Evolutionary conservation across 2,113 vertebrate genomes (phyloP), one percentile per base, ranked within the genome.

Genomic region (Tylochromis polylepis): DNA sequence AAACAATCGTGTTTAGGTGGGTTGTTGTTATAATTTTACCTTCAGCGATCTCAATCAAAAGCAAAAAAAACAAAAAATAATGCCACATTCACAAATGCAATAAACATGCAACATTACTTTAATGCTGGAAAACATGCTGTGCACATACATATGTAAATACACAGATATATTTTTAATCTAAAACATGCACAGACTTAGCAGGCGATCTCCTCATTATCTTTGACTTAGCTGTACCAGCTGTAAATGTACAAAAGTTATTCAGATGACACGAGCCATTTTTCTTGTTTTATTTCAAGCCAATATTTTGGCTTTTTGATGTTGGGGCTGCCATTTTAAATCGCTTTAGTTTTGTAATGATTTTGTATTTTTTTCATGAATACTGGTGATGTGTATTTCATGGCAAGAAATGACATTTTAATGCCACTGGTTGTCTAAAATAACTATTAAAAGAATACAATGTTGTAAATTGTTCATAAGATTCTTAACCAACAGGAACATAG

Each of bases 101-200:
- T 93, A 92, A 95, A 93, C 87, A 91, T 93, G 90, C 92, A 95
- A 94, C 93, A 93, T 94, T 94, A 85, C 82, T 89, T 91, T 85
- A 55, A 94, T 93, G 92, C 87, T 95, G 95, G 90, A 92, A 67
- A 91, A 91, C 67, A 87, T 85, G 55, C 88, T 86, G 91, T 92
- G 93, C 88, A 92, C 91, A 93, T 89, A 90, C 84, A 93, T 93
- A 78, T 96, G 92, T 95, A 95, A 92, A 94, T 95, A 92, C 87
- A 82, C 91, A 94, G 85, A 92, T 88, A 38, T 95, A 89, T 95
- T 95, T 95, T 95, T 92, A 77, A 93, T 87, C 81, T 49, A 81
- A 49, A 89, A 85, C 62, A 91, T 55, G 88, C 93, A 94, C 93
- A 93, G 86, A 90, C 22, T 41, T 88, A 83, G 72, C 81, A 88